Evolutionary conservation across 2,797 vertebrate genomes (phyloP).

Genomic region (Crocodylus rhombifer): DNA sequence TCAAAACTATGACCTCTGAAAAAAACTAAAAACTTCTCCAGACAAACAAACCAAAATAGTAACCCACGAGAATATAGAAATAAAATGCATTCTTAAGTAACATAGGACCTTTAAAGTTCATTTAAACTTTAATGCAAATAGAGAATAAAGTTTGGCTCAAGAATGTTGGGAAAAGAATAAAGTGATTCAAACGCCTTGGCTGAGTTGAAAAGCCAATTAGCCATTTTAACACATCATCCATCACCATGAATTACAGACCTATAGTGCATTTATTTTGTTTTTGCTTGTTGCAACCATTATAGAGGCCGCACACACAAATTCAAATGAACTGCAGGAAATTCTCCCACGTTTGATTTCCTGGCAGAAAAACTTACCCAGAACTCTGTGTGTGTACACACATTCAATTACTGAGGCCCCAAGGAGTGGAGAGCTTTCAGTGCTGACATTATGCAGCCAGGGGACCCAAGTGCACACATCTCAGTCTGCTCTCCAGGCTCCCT

Average conservation of each 20-base stretch:
- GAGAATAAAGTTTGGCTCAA: background rate
- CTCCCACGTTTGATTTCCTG: background rate
- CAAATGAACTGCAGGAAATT: too few species aligned
- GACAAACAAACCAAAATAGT: background rate
- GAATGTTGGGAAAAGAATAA: background rate
- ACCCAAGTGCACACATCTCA: too few species aligned
- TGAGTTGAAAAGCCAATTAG: background rate
- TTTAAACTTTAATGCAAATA: background rate
- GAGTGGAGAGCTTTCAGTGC: too few species aligned
- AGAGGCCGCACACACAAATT: too few species aligned
- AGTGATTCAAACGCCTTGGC: background rate
- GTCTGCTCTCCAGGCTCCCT: too few species aligned
- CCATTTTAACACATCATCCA: background rate
- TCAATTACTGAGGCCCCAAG: too few species aligned
- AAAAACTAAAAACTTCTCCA: background rate
- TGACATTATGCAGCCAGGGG: too few species aligned
- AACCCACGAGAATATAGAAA: background rate
- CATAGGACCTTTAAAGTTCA: background rate
- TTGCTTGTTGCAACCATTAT: too few species aligned
- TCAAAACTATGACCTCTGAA: background rate
- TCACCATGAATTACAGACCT: background rate
- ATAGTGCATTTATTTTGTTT: too few species aligned
- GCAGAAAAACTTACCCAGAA: background rate
- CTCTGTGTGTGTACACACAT: background rate
- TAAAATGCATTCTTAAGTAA: background rate